Percentiles rank a stretch among this genome's conserved stretches.
Conservation (phyloP, 2,888 invertebrate genomes). For the Dorcus hopei region DNA sequence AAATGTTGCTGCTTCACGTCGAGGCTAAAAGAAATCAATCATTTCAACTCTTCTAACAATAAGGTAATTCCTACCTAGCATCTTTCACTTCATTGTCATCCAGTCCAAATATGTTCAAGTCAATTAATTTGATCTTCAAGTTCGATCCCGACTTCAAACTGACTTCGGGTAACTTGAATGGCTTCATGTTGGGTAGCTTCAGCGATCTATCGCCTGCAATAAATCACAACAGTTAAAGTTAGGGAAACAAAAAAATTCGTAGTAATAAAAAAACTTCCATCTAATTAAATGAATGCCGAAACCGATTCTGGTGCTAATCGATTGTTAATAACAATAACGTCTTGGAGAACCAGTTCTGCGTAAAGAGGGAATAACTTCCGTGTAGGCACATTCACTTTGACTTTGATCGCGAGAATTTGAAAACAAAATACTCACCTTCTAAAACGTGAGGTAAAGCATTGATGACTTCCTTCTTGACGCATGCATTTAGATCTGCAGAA, state of each 20-base stretch:
- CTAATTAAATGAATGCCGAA: too few species aligned
- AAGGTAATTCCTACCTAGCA: constrained; percentile 1
- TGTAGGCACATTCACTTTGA: too few species aligned
- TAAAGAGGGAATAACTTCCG: too few species aligned
- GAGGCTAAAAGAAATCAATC: constrained; percentile 21
- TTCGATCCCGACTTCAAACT: constrained; percentile 28
- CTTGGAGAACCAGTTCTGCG: too few species aligned
- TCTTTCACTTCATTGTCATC: constrained; percentile 27
- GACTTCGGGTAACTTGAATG: constrained; percentile 33
- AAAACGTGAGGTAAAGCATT: constrained; percentile 30
- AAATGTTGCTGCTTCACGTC: constrained; percentile 24
- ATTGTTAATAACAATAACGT: too few species aligned
- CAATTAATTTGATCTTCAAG: constrained; percentile 29
- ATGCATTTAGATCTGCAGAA: constrained; percentile 35
- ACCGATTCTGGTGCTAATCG: too few species aligned
- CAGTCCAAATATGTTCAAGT: constrained; percentile 33
- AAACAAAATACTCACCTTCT: constrained; percentile 27
- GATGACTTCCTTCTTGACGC: constrained; percentile 31
- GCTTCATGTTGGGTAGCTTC: constrained; percentile 35
- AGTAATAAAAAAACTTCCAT: too few species aligned
- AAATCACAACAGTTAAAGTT: background rate
- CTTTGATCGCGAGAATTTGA: too few species aligned
- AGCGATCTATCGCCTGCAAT: constrained; percentile 36
- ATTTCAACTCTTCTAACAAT: too few species aligned
- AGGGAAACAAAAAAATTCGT: too few species aligned